Conservation (phyloP, 1,140 invertebrate genomes). For the Halictus rubicundus region DNA sequence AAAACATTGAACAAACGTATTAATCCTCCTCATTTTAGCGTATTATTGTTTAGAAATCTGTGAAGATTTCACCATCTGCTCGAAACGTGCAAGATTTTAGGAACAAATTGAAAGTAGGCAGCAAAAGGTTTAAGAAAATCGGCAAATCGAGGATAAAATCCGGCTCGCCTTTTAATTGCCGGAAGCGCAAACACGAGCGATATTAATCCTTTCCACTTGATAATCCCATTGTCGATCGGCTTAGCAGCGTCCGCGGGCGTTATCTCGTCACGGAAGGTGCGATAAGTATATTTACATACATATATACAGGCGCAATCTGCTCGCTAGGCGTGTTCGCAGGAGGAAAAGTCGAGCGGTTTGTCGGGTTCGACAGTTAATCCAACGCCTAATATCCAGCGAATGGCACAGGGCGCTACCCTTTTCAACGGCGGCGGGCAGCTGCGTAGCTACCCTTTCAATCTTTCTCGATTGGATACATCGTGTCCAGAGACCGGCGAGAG, state of each 20-base stretch:
- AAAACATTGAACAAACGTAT: no score
- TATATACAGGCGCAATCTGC: neutral
- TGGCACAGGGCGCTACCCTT: conserved; percentile 60
- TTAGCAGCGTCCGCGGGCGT: no score
- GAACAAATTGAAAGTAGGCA: no score
- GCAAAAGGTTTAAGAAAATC: no score
- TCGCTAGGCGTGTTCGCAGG: neutral
- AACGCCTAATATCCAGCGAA: conserved; percentile 70
- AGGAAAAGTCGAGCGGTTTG: conserved; percentile 54
- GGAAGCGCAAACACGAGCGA: no score
- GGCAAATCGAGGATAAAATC: no score
- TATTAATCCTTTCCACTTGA: neutral
- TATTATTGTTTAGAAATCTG: no score
- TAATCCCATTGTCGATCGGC: neutral
- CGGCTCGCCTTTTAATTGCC: no score
- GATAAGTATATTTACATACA: neutral
- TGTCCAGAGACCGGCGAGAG: neutral
- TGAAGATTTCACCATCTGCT: no score
- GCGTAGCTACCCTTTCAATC: conserved; percentile 68
- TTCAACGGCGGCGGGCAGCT: conserved; percentile 54
- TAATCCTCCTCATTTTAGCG: no score
- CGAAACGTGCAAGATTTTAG: no score
- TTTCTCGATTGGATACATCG: conserved; percentile 71
- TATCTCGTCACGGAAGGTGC: conserved; percentile 1
- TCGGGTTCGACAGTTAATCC: conserved; percentile 72